These are phyloP conservation scores for Cecropterus lyciades DNA, from an alignment of 1,140 invertebrate species.

Conservation along the genomic window DNA sequence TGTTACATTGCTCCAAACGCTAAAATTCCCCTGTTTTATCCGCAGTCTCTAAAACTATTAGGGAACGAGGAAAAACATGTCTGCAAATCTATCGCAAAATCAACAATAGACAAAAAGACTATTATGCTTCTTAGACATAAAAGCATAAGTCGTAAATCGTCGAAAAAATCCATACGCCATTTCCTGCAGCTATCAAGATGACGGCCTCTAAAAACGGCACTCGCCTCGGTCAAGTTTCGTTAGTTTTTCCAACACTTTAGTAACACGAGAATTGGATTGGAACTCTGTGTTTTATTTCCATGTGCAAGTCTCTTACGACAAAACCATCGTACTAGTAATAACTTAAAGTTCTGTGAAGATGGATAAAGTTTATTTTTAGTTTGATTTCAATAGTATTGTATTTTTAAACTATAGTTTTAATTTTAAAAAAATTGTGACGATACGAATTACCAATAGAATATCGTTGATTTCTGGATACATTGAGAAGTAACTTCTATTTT, in stretches of 20 bases:
- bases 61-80: neutral
- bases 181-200: constrained; percentile 43
- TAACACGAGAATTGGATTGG: constrained; percentile 51
- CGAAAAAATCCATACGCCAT: constrained; percentile 26
- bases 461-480: too few species aligned
- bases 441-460: too few species aligned
- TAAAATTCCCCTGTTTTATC: too few species aligned
- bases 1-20: too few species aligned
- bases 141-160: constrained; percentile 20
- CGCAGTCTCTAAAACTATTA: neutral
- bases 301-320: neutral
- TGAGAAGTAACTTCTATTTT: too few species aligned
- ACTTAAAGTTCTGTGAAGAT: too few species aligned
- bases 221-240: constrained; percentile 55
- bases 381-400: too few species aligned
- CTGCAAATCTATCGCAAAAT: neutral
- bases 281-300: constrained; percentile 28
- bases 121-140: constrained; percentile 16
- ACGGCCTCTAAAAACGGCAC: constrained; percentile 41
- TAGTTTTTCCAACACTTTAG: constrained; percentile 61
- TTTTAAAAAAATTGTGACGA: too few species aligned
- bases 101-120: constrained; percentile 13
- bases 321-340: neutral
- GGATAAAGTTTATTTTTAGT: too few species aligned
- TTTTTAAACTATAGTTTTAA: too few species aligned